These are phyloP conservation scores for Orius insidiosus DNA, from an alignment of 1,140 invertebrate genomes.

Conservation along the genomic window DNA sequence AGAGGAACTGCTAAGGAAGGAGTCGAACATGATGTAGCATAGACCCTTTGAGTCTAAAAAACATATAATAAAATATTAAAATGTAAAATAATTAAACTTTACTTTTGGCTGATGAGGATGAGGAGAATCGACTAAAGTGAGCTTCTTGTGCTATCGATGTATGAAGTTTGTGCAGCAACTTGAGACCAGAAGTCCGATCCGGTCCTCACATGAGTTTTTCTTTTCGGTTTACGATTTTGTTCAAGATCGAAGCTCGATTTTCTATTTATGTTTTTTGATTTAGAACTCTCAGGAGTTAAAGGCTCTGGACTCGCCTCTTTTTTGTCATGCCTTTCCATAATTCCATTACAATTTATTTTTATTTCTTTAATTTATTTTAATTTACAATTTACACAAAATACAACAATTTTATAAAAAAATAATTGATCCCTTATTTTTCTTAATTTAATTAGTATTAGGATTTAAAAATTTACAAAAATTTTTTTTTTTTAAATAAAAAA, in stretches of 20 bases:
- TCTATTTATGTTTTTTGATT: neutral
- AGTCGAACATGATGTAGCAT: neutral
- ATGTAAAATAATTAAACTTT: neutral
- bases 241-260: conserved; percentile 11
- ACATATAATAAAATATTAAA: too few species aligned
- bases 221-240: neutral
- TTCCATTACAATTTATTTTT: conserved; percentile 2
- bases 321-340: neutral
- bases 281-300: neutral
- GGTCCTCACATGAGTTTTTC: conserved; percentile 10
- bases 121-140: conserved; percentile 2
- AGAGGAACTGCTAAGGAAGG: neutral
- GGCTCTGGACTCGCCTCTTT: neutral
- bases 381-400: neutral
- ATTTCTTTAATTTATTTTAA: neutral
- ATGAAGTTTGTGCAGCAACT: conserved; percentile 22
- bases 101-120: neutral
- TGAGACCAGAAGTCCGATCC: conserved; percentile 23
- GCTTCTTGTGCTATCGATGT: conserved; percentile 22
- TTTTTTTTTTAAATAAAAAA: neutral
- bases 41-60: conserved; percentile 1
- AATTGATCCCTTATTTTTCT: neutral
- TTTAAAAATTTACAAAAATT: neutral
- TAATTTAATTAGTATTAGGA: neutral
- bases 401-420: neutral